Evolutionary conservation across 2,888 invertebrate genomes (phyloP).

Genomic region (Drepanosiphum platanoidis): DNA sequence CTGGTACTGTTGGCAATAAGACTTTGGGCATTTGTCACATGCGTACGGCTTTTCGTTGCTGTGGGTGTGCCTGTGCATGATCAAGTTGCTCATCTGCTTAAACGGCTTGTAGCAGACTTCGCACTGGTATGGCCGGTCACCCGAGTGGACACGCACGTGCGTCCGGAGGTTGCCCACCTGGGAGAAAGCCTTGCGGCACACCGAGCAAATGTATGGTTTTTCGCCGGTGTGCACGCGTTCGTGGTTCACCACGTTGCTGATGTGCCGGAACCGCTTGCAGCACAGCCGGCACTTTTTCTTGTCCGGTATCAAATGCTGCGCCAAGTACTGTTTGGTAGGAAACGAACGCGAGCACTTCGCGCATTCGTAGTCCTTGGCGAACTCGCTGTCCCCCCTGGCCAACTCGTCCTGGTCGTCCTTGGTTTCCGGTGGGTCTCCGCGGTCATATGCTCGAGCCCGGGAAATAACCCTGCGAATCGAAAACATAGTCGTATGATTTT

Average conservation of each 20-base stretch:
- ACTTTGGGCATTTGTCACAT: neutral
- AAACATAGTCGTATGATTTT: too few relatives aligned
- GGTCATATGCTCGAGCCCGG: neutral
- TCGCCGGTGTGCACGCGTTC: slow-evolving; percentile 49
- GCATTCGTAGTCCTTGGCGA: slow-evolving; percentile 23
- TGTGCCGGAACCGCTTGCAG: slow-evolving; percentile 36
- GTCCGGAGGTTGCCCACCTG: slow-evolving; percentile 42
- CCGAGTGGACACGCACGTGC: slow-evolving; percentile 26
- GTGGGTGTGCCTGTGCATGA: slow-evolving; percentile 8
- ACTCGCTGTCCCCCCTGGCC: neutral
- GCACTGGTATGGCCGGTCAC: slow-evolving; percentile 10
- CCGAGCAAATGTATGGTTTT: slow-evolving; percentile 7
- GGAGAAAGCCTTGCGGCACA: slow-evolving; percentile 24
- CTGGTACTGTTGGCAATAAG: slow-evolving; percentile 45
- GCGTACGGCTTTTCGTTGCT: neutral
- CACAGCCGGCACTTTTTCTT: slow-evolving; percentile 23
- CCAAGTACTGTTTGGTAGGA: slow-evolving; percentile 31
- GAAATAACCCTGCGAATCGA: neutral
- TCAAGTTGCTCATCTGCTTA: slow-evolving; percentile 21
- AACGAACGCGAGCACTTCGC: slow-evolving; percentile 31
- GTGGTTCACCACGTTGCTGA: slow-evolving; percentile 37
- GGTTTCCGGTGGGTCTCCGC: neutral
- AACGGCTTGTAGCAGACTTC: neutral
- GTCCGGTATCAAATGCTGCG: slow-evolving; percentile 5
- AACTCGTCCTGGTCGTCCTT: neutral